phyloP scores from a whole-genome alignment of 2,888 invertebrate species.

The Lypha dubia region DNA sequence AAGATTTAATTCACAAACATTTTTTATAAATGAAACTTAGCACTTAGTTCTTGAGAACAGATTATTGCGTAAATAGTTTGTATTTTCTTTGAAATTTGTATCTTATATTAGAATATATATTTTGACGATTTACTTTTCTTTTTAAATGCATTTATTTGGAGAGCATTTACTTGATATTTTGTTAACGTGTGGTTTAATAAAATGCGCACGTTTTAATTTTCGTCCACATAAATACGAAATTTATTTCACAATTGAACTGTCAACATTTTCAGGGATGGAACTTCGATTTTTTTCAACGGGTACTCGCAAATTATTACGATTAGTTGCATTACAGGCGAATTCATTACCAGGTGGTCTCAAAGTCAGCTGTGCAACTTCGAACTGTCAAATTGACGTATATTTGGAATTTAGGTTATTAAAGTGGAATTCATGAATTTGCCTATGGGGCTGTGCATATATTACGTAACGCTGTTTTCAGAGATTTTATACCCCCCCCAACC shows the following conservation, averaged over 20 bases:
- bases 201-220: slow-evolving; percentile 65
- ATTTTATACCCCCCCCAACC: too few species aligned
- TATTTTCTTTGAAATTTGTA: background rate
- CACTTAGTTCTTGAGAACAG: background rate
- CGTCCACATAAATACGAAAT: background rate
- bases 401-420: too few species aligned
- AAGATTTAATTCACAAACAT: slow-evolving; percentile 21
- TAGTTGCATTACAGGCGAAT: too few species aligned
- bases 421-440: too few species aligned
- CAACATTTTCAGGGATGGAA: background rate
- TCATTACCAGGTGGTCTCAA: too few species aligned
- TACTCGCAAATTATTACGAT: too few species aligned
- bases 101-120: background rate
- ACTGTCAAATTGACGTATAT: too few species aligned
- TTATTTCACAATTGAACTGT: background rate
- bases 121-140: background rate
- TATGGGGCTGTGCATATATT: background rate
- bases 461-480: too few species aligned
- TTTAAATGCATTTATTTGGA: slow-evolving; percentile 39
- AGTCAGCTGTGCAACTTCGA: too few species aligned
- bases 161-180: slow-evolving; percentile 53
- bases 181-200: slow-evolving; percentile 48
- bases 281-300: background rate
- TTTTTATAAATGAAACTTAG: background rate
- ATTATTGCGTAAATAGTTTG: slow-evolving; percentile 29